Base-by-base conservation (phyloP, 2,888 invertebrate genomes). In the Steinernema carpocapsae region DNA sequence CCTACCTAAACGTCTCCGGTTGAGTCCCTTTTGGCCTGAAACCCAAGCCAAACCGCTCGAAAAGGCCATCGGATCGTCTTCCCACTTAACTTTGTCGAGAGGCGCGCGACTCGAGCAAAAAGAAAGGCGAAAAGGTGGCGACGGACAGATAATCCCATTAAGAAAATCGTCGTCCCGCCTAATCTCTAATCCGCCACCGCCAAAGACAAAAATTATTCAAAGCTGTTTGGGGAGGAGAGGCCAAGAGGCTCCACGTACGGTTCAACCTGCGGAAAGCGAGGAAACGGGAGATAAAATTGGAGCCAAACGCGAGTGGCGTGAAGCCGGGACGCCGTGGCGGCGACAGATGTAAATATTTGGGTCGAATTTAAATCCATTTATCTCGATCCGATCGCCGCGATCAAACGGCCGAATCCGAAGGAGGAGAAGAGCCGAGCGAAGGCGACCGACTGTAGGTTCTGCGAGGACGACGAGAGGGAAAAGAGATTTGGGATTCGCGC, bases 331-430 rank as follows among this genome's bases (percentile, higher is more conserved):
- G 37, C 37, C 3, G 48, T 48, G 48, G 48, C 48, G 48, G 52
- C 64, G 64, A 29, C 64, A 64, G 64, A 64, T 64, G 64, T 64
- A 64, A 64, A 56, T 48, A 64, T 64, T 64, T 64, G 64, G 64
- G 64, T 64, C 64, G 64, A 56, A 26, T 64, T 64, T 64, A 64
- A 64, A 64, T 64, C 64, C 64, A 64, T 64, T 64, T 64, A 26
- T 19, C 56, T 56, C 48, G 48, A 48, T 48, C 48, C 48, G 48
- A 37, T 48, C 48, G 48, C 32, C 32, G 17, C 64, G 64, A 64
- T 26, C 64, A 32, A 48, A 2, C 7, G 37, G 37, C 3, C 37
- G 37, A 37, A 37, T 37, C 10, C 37, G 37, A 37, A 37, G 37
- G 37, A 37, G 37, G 37, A 37, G 37, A 37, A 37, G 37, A 37